These are phyloP conservation scores for Cephus pygmeus DNA, from an alignment of 2,888 invertebrate genomes.

Conservation along the genomic window DNA sequence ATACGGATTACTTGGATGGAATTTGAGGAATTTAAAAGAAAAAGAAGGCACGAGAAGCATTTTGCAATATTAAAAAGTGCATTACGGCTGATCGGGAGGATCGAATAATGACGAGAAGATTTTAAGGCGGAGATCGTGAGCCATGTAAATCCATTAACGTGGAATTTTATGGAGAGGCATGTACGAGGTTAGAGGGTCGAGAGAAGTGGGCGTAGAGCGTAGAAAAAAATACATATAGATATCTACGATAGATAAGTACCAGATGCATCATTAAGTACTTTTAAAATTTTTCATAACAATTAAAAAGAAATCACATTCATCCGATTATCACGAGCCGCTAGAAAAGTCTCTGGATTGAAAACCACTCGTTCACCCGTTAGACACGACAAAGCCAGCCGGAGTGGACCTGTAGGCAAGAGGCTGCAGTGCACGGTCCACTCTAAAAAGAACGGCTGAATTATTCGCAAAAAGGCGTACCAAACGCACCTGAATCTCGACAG, in stretches of 20 bases:
- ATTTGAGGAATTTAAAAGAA: neutral
- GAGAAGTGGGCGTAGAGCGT: neutral
- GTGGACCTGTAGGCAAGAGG: neutral
- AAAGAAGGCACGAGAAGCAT: neutral
- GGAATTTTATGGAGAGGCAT: conserved; percentile 26
- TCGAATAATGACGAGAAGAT: neutral
- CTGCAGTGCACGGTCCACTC: neutral
- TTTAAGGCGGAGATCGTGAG: neutral
- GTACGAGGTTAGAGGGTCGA: neutral
- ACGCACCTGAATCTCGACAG: neutral
- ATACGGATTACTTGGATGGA: neutral
- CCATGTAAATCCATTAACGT: conserved; percentile 45
- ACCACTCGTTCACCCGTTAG: neutral
- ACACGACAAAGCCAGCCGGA: neutral
- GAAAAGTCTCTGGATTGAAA: neutral
- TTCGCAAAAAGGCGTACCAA: neutral
- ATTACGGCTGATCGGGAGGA: neutral
- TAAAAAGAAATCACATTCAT: neutral
- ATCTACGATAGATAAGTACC: neutral
- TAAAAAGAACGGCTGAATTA: neutral
- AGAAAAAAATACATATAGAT: neutral
- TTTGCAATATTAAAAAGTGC: neutral
- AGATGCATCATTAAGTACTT: neutral
- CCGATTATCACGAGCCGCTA: neutral
- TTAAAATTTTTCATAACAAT: neutral